Base-by-base conservation (phyloP, 1,140 invertebrate genomes). In the Antheraea pernyi region DNA sequence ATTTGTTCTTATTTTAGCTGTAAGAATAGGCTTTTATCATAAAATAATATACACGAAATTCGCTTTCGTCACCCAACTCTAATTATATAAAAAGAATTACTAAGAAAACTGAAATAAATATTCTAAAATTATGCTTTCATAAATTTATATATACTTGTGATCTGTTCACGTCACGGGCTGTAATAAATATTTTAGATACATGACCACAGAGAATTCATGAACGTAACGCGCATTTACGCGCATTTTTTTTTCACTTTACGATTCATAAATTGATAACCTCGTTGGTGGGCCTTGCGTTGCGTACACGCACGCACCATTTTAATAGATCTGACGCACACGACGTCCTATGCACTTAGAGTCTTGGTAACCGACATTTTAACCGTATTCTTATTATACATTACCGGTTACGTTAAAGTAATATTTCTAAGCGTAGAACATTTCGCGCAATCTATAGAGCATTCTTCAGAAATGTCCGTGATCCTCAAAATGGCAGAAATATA, bases 251-350 rank as follows among this genome's bases (percentile, higher is more conserved):
- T 68, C 65, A 70, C 80, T 75, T 81, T 80, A 85, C 82, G 82
- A 83, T 83, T 88, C 80, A 88, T 86, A 89, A 83, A 85, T 89
- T 87, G 88, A 88, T 91, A 89, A 89, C 88, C 88, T 88, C 84
- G 84, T 86, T 84, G 84, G 86, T 88, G 85, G 83, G 86, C 84
- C 79, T 77, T 76, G 46, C 46, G 72, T 75, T 65, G 69, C 81
- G 82, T 80, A 82, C 81, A 69, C 71, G 60, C 68, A 76, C 77
- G 69, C 69, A 65, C 75, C 68, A 70, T 59, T 64, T 69, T 65
- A 70, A 73, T 72, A 72, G 61, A 73, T 77, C n/a, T 48, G 19
- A 63, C 79, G 58, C 75, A 72, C 73, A 73, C 76, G 30, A 68
- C 59, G 39, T 69, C 67, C 66, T 22, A 60, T 66, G 36, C 67